phyloP scores from a whole-genome alignment of 2,888 invertebrate genomes.

The Halictus ligatus region DNA sequence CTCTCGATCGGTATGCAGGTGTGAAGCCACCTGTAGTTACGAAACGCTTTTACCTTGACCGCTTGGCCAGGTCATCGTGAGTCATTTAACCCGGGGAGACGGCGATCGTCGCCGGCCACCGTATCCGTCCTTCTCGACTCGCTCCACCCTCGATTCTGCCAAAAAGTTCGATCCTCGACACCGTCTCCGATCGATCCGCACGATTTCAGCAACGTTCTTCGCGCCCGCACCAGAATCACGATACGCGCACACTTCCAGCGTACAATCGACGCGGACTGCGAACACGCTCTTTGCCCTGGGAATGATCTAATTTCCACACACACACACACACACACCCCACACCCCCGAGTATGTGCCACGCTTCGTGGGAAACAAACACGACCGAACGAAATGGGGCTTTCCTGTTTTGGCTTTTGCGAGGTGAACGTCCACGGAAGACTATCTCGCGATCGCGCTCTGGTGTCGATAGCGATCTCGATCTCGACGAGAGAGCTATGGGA shows the following conservation, averaged over 20 bases:
- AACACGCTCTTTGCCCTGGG: too few relatives aligned
- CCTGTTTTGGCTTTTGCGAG: not conserved
- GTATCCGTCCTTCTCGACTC: not conserved
- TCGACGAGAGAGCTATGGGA: not conserved
- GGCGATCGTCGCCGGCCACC: constrained; percentile 2
- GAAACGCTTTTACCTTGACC: constrained; percentile 82
- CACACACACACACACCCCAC: too few relatives aligned
- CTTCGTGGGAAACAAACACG: not conserved
- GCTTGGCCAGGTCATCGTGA: constrained; percentile 77
- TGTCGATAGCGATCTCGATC: not conserved
- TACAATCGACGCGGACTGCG: too few relatives aligned
- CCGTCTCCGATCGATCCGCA: not conserved
- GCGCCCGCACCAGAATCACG: too few relatives aligned
- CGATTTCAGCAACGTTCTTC: not conserved
- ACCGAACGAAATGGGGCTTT: too few relatives aligned
- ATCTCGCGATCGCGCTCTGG: not conserved
- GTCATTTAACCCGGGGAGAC: constrained; percentile 57
- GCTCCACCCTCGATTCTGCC: not conserved
- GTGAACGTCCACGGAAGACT: not conserved
- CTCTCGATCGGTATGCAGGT: constrained; percentile 77
- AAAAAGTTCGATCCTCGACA: not conserved
- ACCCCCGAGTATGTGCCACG: too few relatives aligned
- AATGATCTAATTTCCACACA: too few relatives aligned
- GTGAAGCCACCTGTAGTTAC: constrained; percentile 75
- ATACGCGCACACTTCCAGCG: too few relatives aligned